Evolutionary conservation across 2,113 vertebrate genomes (phyloP).

Genomic region (Hippotragus niger): DNA sequence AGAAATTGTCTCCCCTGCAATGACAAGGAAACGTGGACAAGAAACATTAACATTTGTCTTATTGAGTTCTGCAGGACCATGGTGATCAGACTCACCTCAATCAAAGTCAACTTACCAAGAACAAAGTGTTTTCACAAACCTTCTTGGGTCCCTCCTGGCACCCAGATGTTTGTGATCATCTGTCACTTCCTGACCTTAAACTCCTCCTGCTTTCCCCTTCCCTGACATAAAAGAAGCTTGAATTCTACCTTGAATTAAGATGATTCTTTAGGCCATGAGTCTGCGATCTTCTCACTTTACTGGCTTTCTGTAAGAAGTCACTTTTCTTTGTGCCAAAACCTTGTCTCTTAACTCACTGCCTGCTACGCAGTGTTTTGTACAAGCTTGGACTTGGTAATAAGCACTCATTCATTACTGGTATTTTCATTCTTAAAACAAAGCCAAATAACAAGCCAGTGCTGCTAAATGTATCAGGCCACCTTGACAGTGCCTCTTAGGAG

Average conservation of each 20-base stretch:
- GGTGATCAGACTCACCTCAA: not conserved
- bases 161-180: not conserved
- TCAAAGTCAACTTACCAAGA: not conserved
- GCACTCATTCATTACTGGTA: not conserved
- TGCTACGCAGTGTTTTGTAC: accelerated
- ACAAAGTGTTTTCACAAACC: not conserved
- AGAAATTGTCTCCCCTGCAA: not conserved
- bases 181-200: not conserved
- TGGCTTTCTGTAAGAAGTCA: not conserved
- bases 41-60: not conserved
- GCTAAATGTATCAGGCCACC: not conserved
- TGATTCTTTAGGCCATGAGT: not conserved
- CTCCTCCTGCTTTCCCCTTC: not conserved
- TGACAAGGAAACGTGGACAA: not conserved
- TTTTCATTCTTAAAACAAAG: not conserved
- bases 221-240: not conserved
- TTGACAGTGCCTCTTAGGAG: not conserved
- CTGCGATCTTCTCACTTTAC: not conserved
- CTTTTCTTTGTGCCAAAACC: not conserved
- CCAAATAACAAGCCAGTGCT: not conserved
- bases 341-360: not conserved
- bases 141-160: not conserved
- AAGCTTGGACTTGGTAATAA: not conserved
- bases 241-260: not conserved
- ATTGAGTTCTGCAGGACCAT: not conserved